phyloP scores from a whole-genome alignment of 2,113 vertebrate genomes.

The human region GRCh38 chr6:150906001-150906500 shows the following conservation, averaged over 20 bases:
- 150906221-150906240: not conserved
- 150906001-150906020: not conserved
- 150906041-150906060: not conserved
- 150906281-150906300: not conserved
- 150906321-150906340: not conserved
- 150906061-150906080: not conserved
- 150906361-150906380: not conserved
- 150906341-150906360: not conserved
- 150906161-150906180: not conserved
- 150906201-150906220: not conserved
- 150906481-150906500: not conserved
- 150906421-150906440: accelerated
- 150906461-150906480: not conserved
- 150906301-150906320: not conserved
- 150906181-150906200: not conserved
- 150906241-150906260: not conserved
- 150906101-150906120: not conserved
- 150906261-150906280: not conserved
- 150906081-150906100: not conserved
- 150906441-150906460: not conserved
- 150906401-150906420: not conserved
- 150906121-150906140: not conserved
- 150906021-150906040: accelerated
- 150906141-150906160: not conserved
- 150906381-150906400: not conserved